Base-by-base conservation (phyloP, 2,113 vertebrate genomes). In the Mormoops blainvillei region DNA sequence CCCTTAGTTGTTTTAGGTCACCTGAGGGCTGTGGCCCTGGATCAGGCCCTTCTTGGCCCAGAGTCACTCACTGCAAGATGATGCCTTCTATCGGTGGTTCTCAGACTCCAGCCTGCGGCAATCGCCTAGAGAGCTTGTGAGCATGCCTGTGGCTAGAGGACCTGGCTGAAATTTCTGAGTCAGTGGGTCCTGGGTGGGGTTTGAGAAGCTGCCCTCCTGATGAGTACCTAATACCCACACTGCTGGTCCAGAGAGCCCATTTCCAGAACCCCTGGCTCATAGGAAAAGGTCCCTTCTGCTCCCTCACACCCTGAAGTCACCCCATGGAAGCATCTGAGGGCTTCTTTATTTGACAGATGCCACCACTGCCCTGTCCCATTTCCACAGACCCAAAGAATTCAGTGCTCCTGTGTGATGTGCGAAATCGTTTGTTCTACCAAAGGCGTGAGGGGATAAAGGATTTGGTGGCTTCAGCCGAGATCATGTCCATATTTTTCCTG, bases 381-480 rank as follows among this genome's bases (percentile, higher is more conserved):
- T 95, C 89, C 26, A 36, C 63, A 78, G 56, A 95, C 77, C 95
- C 89, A 88, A 71, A 91, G 82, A n/a, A 68, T 92, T 73, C 85
- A 71, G 89, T 96, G 74, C 78, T 97, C 71, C 89, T 31, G 13
- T 94, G 88, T 58, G 73, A 83, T 70, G 78, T 15, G 68, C 76
- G 48, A 91, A 94, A 92, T 61, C 68, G 77, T 90, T 96, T 94
- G 65, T 81, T 82, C 89, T 78, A 38, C 73, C 45, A 16, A 20
- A 65, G 91, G 83, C 96, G 36, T 58, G 54, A 63, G 54, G 38
- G 71, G 83, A 94, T 78, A 74, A 94, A 95, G 94, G 95, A 90
- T 58, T 38, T 52, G 78, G 89, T 85, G 50, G 43, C 94, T 89
- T 97, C 82, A 78, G 84, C 96, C 94, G 83, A 97, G 89, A 87